Evolutionary conservation across 2,797 vertebrate species (phyloP).

Genomic region (Microctenopoma lineatum): DNA sequence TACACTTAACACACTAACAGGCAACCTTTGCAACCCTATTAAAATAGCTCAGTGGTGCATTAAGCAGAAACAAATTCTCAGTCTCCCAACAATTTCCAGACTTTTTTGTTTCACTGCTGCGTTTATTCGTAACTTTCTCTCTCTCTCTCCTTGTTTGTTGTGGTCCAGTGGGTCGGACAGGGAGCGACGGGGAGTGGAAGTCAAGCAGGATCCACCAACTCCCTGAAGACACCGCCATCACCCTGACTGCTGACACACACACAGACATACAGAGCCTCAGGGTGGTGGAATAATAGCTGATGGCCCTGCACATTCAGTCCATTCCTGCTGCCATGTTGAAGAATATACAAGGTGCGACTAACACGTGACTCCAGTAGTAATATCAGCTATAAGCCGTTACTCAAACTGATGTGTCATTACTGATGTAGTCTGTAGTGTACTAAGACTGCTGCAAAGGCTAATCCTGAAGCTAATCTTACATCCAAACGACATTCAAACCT

Average conservation of each 20-base stretch:
- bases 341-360: conserved; percentile 26
- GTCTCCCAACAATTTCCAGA: not conserved
- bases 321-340: conserved; percentile 13
- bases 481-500: conserved; percentile 71
- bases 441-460: conserved; percentile 31
- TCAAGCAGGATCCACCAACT: conserved; percentile 83
- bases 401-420: conserved; percentile 29
- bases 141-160: conserved; percentile 20
- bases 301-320: not conserved
- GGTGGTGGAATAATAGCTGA: conserved; percentile 21
- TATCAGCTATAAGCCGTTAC: conserved; percentile 36
- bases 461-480: conserved; percentile 35
- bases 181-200: conserved; percentile 72
- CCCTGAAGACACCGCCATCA: conserved; percentile 82
- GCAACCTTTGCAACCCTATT: too few species aligned
- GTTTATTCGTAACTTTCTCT: not conserved
- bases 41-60: too few species aligned
- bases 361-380: conserved; percentile 20
- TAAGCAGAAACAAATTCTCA: too few species aligned
- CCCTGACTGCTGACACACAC: conserved; percentile 65
- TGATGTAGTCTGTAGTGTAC: conserved; percentile 19
- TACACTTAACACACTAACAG: too few species aligned
- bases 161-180: conserved; percentile 78
- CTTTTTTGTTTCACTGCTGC: not conserved
- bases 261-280: conserved; percentile 20